Percentiles rank a stretch among this genome's conserved stretches.
phyloP scores from a whole-genome alignment of 2,888 invertebrate genomes.

The Polymixis lichenea region DNA sequence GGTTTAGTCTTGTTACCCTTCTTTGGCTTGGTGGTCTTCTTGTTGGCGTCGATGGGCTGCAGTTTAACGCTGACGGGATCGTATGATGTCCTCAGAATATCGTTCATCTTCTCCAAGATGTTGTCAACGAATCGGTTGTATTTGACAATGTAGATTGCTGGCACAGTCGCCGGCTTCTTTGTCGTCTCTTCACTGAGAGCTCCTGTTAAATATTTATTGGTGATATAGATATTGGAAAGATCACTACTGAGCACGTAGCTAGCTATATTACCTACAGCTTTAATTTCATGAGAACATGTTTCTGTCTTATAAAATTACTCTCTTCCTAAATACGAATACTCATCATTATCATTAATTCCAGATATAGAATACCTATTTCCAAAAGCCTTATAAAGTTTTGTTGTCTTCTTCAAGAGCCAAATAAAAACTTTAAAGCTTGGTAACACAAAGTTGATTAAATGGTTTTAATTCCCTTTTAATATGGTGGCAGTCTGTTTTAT shows the following conservation, averaged over 20 bases:
- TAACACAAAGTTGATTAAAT: background rate
- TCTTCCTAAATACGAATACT: background rate
- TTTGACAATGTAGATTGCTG: conserved; percentile 94
- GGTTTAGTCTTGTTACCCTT: conserved; percentile 82
- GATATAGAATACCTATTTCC: conserved; percentile 1
- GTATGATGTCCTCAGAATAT: conserved; percentile 94
- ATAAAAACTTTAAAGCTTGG: background rate
- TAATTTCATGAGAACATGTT: background rate
- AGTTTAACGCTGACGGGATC: conserved; percentile 96
- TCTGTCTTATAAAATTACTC: too few relatives aligned
- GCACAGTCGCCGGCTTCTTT: conserved; percentile 86
- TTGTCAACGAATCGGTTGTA: conserved; percentile 97
- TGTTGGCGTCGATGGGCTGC: conserved; percentile 89
- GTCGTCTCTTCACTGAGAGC: conserved; percentile 83
- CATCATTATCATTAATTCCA: background rate
- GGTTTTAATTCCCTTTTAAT: background rate
- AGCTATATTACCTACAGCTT: background rate
- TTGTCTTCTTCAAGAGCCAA: background rate
- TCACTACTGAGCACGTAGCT: background rate
- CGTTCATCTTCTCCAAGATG: conserved; percentile 95
- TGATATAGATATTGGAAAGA: conserved; percentile 26
- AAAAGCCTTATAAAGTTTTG: background rate
- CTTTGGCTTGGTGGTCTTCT: conserved; percentile 89
- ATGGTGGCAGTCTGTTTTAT: background rate
- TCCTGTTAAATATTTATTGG: conserved; percentile 80